These are phyloP conservation scores for Anas georgica DNA, from an alignment of 2,797 vertebrate genomes.

Conservation along the genomic window DNA sequence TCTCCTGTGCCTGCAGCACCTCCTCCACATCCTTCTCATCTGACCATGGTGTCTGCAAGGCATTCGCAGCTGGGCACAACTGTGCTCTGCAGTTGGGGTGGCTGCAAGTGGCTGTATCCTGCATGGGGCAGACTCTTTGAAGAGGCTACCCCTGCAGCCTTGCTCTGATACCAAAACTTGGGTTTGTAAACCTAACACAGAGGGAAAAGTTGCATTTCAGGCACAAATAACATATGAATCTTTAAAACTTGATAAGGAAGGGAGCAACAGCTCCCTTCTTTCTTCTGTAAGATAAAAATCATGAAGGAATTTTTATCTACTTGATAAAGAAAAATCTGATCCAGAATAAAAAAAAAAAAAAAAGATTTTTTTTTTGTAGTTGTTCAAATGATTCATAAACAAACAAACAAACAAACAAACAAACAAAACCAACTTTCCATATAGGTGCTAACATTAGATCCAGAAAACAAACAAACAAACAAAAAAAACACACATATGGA, in stretches of 20 bases:
- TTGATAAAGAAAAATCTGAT: background rate
- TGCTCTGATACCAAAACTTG: accelerated
- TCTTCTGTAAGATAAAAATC: background rate
- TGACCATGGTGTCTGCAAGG: background rate
- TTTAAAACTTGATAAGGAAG: background rate
- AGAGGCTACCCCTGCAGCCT: background rate
- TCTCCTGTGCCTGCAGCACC: background rate
- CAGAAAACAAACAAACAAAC: background rate
- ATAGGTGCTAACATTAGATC: background rate
- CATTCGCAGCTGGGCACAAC: background rate
- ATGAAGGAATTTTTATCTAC: background rate
- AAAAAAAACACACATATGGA: background rate
- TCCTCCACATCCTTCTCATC: background rate
- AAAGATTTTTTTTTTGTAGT: background rate
- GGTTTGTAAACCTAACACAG: background rate
- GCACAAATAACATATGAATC: background rate
- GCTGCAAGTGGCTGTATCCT: background rate
- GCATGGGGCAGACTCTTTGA: background rate
- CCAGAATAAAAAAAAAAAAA: background rate
- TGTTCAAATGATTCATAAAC: background rate
- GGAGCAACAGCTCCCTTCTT: background rate
- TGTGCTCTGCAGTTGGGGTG: accelerated
- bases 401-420: background rate
- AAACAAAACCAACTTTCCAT: background rate
- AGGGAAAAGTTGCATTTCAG: background rate